Evolutionary conservation across 2,888 invertebrate genomes (phyloP).

Genomic region (Callosobruchus maculatus): DNA sequence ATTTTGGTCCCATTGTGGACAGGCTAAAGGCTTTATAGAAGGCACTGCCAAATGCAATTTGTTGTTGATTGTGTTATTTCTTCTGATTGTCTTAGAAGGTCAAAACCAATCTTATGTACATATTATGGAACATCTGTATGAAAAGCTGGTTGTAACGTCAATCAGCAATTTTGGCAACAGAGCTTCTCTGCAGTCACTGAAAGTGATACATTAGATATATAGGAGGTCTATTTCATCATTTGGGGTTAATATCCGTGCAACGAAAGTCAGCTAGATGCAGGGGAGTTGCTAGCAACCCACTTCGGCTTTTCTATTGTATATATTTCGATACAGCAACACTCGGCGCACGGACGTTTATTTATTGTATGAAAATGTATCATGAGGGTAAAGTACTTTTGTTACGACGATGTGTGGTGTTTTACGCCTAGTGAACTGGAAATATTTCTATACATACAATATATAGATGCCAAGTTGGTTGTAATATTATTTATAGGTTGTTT

Average conservation of each 20-base stretch:
- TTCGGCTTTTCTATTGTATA: background rate
- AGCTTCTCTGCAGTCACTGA: background rate
- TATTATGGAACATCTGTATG: no score
- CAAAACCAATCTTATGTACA: no score
- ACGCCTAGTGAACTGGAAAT: background rate
- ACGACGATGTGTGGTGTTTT: background rate
- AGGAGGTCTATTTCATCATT: background rate
- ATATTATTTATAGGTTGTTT: background rate
- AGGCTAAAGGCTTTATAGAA: no score
- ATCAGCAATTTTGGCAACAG: background rate
- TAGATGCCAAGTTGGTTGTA: background rate
- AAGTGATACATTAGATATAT: background rate
- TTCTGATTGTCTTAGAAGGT: no score
- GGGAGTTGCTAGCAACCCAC: background rate
- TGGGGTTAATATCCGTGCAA: background rate
- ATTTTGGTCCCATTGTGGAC: no score
- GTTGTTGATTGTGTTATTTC: no score
- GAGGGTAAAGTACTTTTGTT: background rate
- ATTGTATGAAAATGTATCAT: background rate
- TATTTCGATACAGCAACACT: background rate
- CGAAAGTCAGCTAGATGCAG: background rate
- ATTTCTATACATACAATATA: background rate
- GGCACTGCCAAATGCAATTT: no score
- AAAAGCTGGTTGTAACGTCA: background rate
- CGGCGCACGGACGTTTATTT: background rate